These are phyloP conservation scores for Drosophila trichaetosa DNA, from an alignment of 2,888 invertebrate species.

Conservation along the genomic window DNA sequence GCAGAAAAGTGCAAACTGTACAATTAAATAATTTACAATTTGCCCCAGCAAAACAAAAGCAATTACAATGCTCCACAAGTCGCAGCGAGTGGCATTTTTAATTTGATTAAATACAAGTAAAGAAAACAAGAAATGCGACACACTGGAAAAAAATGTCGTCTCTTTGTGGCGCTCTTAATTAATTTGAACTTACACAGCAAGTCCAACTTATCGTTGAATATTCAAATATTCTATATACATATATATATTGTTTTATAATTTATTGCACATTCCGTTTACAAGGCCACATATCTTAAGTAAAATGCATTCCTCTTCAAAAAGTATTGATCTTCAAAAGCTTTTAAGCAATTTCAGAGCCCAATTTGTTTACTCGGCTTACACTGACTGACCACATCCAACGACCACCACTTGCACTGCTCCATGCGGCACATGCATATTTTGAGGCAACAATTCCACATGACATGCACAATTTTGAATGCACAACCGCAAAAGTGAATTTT, in stretches of 20 bases:
- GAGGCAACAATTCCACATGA: slow-evolving; percentile 42
- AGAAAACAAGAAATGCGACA: not conserved
- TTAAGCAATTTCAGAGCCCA: slow-evolving; percentile 10
- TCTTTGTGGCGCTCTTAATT: not conserved
- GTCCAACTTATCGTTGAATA: not conserved
- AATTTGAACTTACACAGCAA: not conserved
- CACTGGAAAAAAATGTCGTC: not conserved
- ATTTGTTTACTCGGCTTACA: slow-evolving; percentile 23
- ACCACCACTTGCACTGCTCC: slow-evolving; percentile 30
- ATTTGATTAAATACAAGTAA: slow-evolving; percentile 67
- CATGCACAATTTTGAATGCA: slow-evolving; percentile 59
- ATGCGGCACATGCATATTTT: slow-evolving; percentile 52
- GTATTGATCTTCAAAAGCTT: slow-evolving; percentile 4
- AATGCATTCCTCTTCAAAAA: slow-evolving; percentile 1
- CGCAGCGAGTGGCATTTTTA: slow-evolving; percentile 70
- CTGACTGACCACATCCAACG: slow-evolving; percentile 23
- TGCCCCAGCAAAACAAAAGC: slow-evolving; percentile 44
- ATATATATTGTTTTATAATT: not conserved
- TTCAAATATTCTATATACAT: not conserved
- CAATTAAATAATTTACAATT: slow-evolving; percentile 74
- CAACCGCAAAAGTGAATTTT: slow-evolving; percentile 52
- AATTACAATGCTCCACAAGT: slow-evolving; percentile 49
- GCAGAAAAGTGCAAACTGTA: slow-evolving; percentile 57
- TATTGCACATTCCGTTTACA: not conserved
- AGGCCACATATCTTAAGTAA: not conserved